Evolutionary conservation across 2,888 invertebrate species (phyloP).

Genomic region (Cheilosia vernalis): DNA sequence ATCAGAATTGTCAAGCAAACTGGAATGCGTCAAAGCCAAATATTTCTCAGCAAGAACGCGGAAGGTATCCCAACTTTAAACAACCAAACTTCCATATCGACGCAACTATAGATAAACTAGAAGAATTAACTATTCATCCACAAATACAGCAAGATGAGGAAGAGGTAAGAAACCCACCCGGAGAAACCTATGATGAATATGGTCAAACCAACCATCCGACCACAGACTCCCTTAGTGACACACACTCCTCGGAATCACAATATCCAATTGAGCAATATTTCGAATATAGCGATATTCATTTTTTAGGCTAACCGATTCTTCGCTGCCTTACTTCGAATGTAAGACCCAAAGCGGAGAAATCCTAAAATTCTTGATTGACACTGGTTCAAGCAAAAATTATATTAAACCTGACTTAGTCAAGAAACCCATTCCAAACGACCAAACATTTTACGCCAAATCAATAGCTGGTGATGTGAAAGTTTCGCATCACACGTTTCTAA

Average conservation of each 20-base stretch:
- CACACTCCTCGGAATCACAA: background rate
- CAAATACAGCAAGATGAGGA: background rate
- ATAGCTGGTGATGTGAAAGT: background rate
- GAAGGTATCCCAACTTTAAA: too few relatives aligned
- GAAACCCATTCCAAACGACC: background rate
- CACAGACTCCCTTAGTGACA: background rate
- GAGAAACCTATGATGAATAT: background rate
- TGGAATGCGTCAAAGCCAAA: background rate
- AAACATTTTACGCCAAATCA: conserved; percentile 25
- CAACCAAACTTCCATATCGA: too few relatives aligned
- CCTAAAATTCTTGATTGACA: conserved; percentile 30
- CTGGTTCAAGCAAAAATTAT: conserved; percentile 21
- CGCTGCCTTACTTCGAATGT: conserved; percentile 27
- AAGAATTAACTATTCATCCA: background rate
- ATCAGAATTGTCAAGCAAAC: conserved; percentile 1
- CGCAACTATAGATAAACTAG: background rate
- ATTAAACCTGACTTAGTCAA: conserved; percentile 16
- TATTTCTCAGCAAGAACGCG: too few relatives aligned
- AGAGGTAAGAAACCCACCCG: too few relatives aligned
- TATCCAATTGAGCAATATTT: background rate
- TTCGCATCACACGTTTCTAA: conserved; percentile 21
- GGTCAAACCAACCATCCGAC: background rate
- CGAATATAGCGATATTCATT: conserved; percentile 21
- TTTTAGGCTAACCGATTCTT: conserved; percentile 25
- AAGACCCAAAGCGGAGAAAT: conserved; percentile 24